Evolutionary conservation across 1,140 invertebrate species (phyloP), one percentile per base, ranked within the genome.

Genomic region (Drosophila tsacasi): DNA sequence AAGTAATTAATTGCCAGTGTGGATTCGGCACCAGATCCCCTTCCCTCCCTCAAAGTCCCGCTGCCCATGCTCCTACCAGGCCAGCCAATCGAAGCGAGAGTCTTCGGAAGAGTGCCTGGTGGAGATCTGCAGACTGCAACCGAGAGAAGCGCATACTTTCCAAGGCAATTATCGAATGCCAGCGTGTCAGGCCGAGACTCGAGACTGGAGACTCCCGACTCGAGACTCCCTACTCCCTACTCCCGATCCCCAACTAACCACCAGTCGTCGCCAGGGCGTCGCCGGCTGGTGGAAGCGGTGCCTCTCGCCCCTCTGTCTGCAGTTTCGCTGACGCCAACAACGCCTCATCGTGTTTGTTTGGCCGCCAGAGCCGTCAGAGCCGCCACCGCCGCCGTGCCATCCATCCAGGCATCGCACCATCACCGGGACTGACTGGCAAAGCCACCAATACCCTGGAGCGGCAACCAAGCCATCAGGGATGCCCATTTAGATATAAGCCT

Each of bases 81-180:
- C 80, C 80, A 87, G 72, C 81, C 81, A 87, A 87, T 87, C 84
- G 80, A 77, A 76, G 73, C 62, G 62, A 76, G 62, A 55, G 76
- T 57, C 23, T 37, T 23, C 21, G 9, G 17, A 44, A 50, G 46
- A 44, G 17, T 5, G n/a, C 9, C 25, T 10, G 58, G 13, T 27
- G 30, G 59, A 13, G 15, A 27, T 50, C 21, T 52, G 62, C 35
- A 37, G 66, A 44, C 62, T 66, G 61, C 35, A 66, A 39, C 68
- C 67, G 79, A 64, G 72, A 72, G 72, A 71, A 67, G 49, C 81
- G 85, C 82, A 90, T 90, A 91, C 85, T 90, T 90, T 85, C 85
- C 89, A 85, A 90, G 89, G 85, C 85, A 90, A 90, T 90, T 90
- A 90, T 90, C 86, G 85, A 82, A 90, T 90, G 86, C 85, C 85